Percentiles rank a stretch among this genome's conserved stretches.
phyloP scores from a whole-genome alignment of 2,888 invertebrate genomes.

The Drosophila emarginata region DNA sequence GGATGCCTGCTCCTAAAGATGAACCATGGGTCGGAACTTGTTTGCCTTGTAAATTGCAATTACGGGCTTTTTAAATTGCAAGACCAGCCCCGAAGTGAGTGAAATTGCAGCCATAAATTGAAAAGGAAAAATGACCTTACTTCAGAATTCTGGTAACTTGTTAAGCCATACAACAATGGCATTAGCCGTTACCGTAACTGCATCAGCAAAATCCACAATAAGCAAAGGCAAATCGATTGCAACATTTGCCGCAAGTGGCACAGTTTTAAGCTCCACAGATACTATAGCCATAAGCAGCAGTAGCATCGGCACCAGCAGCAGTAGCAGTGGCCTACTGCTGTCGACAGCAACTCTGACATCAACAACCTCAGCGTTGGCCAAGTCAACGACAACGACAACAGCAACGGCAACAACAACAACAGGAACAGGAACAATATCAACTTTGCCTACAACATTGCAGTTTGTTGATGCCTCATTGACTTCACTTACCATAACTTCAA shows the following conservation, averaged over 20 bases:
- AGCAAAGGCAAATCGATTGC: conserved; percentile 60
- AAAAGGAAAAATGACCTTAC: conserved; percentile 9
- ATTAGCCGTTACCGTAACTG: conserved; percentile 25
- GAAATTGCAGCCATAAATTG: conserved; percentile 21
- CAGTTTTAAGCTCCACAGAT: conserved; percentile 46
- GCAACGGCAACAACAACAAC: conserved; percentile 21
- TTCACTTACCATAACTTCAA: conserved; percentile 64
- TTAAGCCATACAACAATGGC: conserved; percentile 38
- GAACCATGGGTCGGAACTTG: conserved; percentile 45
- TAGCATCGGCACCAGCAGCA: conserved; percentile 27
- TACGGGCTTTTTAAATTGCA: conserved; percentile 53
- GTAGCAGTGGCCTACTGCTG: conserved; percentile 31
- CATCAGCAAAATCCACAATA: conserved; percentile 28
- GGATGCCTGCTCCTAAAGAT: conserved; percentile 11
- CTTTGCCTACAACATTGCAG: conserved; percentile 54
- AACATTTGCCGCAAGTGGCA: conserved; percentile 55
- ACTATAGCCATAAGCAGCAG: conserved; percentile 31
- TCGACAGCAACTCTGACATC: conserved; percentile 34
- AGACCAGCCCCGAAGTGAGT: conserved; percentile 22
- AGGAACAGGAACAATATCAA: conserved; percentile 37
- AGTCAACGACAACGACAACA: conserved; percentile 10
- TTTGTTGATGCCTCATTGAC: conserved; percentile 74
- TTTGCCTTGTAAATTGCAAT: conserved; percentile 71
- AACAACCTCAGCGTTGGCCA: conserved; percentile 10
- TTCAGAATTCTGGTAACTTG: conserved; percentile 33